Conservation (phyloP, 2,113 vertebrate genomes). For the Erythrocercus mccallii region DNA sequence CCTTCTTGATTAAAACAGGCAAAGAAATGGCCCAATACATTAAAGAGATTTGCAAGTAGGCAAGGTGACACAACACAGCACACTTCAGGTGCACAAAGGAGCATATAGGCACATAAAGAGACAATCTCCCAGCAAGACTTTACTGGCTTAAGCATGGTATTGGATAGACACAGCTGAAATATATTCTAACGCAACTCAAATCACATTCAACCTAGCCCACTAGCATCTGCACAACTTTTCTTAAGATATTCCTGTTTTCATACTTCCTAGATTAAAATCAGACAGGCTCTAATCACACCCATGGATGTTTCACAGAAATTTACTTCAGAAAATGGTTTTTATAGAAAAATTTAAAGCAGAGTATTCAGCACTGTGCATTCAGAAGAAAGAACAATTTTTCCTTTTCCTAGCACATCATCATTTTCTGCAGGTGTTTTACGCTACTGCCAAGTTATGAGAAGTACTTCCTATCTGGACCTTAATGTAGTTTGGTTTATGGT, state of each 20-base stretch:
- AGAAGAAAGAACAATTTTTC: neutral
- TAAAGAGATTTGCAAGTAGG: neutral
- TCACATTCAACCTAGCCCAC: neutral
- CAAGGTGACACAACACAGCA: neutral
- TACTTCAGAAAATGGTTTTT: neutral
- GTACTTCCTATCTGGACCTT: neutral
- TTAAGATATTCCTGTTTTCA: neutral
- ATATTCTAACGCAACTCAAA: neutral
- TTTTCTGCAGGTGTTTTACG: neutral
- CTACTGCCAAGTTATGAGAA: neutral
- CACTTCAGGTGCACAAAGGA: neutral
- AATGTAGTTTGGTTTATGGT: neutral
- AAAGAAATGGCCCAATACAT: neutral
- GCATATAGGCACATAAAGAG: neutral
- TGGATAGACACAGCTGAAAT: neutral
- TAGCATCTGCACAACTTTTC: neutral
- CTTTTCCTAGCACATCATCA: neutral
- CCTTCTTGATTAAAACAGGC: neutral
- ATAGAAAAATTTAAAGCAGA: neutral
- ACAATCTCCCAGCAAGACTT: neutral
- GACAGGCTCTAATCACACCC: neutral
- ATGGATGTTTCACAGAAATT: neutral
- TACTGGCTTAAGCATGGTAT: neutral
- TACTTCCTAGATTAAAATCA: neutral
- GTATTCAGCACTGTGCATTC: neutral